Base-by-base conservation (phyloP, 2,888 invertebrate species). In the Eumerus sabulonum region DNA sequence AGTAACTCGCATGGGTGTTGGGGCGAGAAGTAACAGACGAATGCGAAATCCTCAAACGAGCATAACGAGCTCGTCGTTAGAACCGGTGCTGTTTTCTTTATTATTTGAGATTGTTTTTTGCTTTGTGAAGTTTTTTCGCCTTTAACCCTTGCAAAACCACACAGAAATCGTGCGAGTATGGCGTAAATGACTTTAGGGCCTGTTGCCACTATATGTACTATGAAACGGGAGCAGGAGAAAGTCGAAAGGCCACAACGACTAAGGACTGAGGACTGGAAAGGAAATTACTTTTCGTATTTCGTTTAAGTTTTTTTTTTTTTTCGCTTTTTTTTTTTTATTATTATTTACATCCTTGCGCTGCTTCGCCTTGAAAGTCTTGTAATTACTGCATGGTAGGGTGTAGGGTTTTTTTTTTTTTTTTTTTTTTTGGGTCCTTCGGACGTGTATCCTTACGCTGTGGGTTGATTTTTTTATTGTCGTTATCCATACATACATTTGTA, bases 261-360 rank as follows among this genome's bases (percentile, higher is more conserved):
- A n/a, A n/a, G n/a, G 67, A 54, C 60, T 51, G 47, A 64, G 67
- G 42, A 56, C 62, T 51, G 27, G 35, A 47, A 47, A 77, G 77
- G 77, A 77, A 77, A 77, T 73, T 77, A 77, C 77, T 77, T 77
- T 77, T 77, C 67, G 67, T 63, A 72, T 77, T 73, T 77, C 63
- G 77, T 67, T 73, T 48, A 53, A 68, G 53, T 53, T 62, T 76
- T 42, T 19, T 19, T 36, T 11, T 17, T 44, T 44, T 57, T 56
- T 67, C 48, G 2, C 7, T 27, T 27, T 27, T 27, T 27, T 27
- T 7, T 27, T 27, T 27, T 27, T 27, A 27, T 27, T 27, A 27
- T 60, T 59, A 56, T 71, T 72, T 67, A 66, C 51, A 63, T 67
- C 72, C 77, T 77, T 72, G 67, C 70, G 70, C 27, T 27, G n/a